These are phyloP conservation scores for Brachypalpus laphriformis DNA, from an alignment of 2,888 invertebrate species.

Conservation along the genomic window DNA sequence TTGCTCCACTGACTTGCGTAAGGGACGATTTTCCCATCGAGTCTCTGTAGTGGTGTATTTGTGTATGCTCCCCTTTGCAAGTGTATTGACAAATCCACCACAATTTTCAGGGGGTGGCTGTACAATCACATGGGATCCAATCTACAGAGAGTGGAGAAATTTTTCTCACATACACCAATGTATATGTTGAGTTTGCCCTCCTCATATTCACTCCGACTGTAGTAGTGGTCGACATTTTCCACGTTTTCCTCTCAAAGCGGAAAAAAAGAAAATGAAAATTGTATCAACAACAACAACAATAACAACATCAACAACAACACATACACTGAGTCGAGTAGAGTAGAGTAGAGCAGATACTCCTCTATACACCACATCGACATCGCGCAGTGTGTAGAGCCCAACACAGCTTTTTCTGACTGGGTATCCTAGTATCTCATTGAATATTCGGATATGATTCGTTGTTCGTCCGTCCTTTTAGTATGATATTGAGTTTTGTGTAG, in stretches of 20 bases:
- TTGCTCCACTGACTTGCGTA: slow-evolving; percentile 75
- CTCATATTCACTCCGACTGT: not conserved
- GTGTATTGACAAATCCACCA: slow-evolving; percentile 52
- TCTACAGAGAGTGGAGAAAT: slow-evolving; percentile 55
- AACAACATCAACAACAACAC: slow-evolving; percentile 61
- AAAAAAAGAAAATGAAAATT: not conserved
- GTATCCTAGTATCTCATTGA: slow-evolving; percentile 71
- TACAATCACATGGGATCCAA: slow-evolving; percentile 23
- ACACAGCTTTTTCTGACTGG: slow-evolving; percentile 72
- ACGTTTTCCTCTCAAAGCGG: slow-evolving; percentile 63
- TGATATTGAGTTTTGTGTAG: slow-evolving; percentile 83
- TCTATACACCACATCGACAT: slow-evolving; percentile 55
- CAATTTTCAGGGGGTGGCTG: slow-evolving; percentile 62
- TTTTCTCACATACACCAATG: slow-evolving; percentile 65
- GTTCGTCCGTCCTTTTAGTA: slow-evolving; percentile 82
- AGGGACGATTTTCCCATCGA: slow-evolving; percentile 62
- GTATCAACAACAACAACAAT: slow-evolving; percentile 50
- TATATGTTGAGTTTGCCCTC: slow-evolving; percentile 66
- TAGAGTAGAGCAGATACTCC: not conserved
- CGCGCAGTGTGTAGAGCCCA: slow-evolving; percentile 65
- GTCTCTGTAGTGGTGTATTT: slow-evolving; percentile 33
- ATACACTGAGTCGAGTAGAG: slow-evolving; percentile 1
- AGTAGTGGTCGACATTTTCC: slow-evolving; percentile 52
- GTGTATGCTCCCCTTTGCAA: slow-evolving; percentile 46
- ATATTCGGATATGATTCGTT: slow-evolving; percentile 75